Evolutionary conservation across 2,113 vertebrate genomes (phyloP).

Genomic region (Pavo muticus): DNA sequence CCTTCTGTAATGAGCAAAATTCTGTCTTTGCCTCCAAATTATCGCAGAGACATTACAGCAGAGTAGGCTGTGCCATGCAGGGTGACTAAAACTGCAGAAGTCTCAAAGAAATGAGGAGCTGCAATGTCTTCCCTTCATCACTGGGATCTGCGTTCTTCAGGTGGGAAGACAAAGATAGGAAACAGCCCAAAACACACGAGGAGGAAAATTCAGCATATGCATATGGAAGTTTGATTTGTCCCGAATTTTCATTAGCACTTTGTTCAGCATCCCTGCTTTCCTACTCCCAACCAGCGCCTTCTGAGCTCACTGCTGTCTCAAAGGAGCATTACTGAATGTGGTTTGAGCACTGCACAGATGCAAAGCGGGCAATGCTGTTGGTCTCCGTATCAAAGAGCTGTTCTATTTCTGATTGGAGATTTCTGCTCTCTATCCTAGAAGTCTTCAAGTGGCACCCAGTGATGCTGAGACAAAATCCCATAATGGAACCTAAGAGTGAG

Average conservation of each 20-base stretch:
- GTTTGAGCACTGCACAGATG: neutral
- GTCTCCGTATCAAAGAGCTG: neutral
- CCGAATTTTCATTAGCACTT: neutral
- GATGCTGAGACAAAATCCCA: neutral
- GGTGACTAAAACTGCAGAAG: neutral
- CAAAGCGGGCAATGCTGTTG: neutral
- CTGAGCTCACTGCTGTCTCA: neutral
- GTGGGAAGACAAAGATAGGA: neutral
- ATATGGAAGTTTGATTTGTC: neutral
- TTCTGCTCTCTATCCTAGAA: neutral
- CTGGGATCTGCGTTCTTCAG: neutral
- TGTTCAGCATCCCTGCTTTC: neutral
- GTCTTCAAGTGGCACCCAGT: neutral
- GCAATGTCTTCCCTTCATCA: neutral
- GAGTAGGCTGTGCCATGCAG: neutral
- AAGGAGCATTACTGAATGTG: neutral
- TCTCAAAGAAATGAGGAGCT: neutral
- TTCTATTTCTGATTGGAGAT: neutral
- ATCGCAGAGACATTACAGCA: neutral
- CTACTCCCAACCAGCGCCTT: neutral
- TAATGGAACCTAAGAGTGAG: fast-evolving
- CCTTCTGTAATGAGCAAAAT: neutral
- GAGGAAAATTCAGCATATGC: neutral
- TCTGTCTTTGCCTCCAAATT: neutral
- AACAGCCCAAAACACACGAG: neutral